phyloP scores from a whole-genome alignment of 2,888 invertebrate species.

The Ceraclea dissimilis region DNA sequence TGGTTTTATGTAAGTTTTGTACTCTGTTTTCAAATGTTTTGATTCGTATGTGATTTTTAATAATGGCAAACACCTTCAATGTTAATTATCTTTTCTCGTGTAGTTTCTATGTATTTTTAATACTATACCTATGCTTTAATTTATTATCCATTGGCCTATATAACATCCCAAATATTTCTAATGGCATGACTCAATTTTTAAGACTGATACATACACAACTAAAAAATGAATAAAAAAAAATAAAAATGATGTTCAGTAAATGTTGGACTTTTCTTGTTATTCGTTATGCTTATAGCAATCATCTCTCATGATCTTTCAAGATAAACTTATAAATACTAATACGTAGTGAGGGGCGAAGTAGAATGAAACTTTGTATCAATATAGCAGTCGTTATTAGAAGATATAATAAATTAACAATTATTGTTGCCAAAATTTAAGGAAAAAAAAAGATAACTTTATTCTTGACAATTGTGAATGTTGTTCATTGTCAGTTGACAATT shows the following conservation, averaged over 20 bases:
- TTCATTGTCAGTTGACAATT: slow-evolving; percentile 23
- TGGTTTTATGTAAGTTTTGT: too few relatives aligned
- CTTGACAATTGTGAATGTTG: slow-evolving; percentile 24
- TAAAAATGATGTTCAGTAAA: slow-evolving; percentile 8
- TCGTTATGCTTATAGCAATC: too few relatives aligned
- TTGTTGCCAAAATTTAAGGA: slow-evolving; percentile 44
- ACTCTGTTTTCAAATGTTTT: too few relatives aligned
- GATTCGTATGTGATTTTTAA: too few relatives aligned
- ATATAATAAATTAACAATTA: slow-evolving; percentile 17
- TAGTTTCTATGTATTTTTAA: too few relatives aligned
- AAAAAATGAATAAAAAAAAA: slow-evolving; percentile 34
- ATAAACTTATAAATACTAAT: slow-evolving; percentile 8
- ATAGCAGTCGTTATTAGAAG: slow-evolving; percentile 6
- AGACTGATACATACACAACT: slow-evolving; percentile 39
- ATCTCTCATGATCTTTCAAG: too few relatives aligned
- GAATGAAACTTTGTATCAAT: too few relatives aligned
- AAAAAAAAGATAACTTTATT: slow-evolving; percentile 20
- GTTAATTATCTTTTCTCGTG: too few relatives aligned
- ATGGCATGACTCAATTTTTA: slow-evolving; percentile 50
- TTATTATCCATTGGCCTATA: slow-evolving; percentile 22
- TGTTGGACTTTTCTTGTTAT: too few relatives aligned
- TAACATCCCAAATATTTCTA: slow-evolving; percentile 20
- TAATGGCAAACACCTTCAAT: too few relatives aligned
- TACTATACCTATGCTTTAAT: too few relatives aligned
- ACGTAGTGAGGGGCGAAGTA: too few relatives aligned